Evolutionary conservation across 2,113 vertebrate genomes (phyloP).

Genomic region (Butorides virescens): DNA sequence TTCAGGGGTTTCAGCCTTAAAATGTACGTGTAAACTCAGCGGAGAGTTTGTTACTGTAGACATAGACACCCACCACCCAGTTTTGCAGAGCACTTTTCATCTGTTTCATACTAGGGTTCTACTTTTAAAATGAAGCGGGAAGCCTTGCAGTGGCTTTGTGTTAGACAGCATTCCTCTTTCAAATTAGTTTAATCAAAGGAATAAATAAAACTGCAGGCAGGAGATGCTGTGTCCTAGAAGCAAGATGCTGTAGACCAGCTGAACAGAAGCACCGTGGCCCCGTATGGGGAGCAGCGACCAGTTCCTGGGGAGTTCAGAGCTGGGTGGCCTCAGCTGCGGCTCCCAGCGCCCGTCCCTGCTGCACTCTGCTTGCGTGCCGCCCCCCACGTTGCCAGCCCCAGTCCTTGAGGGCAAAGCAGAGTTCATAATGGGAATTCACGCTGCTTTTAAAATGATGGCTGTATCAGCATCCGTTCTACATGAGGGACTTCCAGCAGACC

Average conservation of each 20-base stretch:
- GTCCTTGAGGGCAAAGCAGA: neutral
- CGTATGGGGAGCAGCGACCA: rapidly evolving
- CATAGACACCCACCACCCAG: neutral
- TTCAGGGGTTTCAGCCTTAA: neutral
- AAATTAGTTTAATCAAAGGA: neutral
- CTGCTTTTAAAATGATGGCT: neutral
- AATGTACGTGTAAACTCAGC: neutral
- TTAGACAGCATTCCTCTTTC: neutral
- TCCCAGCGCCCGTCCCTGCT: rapidly evolving
- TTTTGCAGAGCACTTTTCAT: neutral
- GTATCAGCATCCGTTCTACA: neutral
- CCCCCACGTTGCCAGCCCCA: rapidly evolving
- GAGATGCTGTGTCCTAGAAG: neutral
- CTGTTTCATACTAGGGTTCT: neutral
- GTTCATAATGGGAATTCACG: neutral
- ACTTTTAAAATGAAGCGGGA: neutral
- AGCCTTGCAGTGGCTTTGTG: neutral
- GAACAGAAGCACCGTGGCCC: neutral
- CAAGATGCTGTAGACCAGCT: neutral
- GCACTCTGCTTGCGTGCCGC: rapidly evolving
- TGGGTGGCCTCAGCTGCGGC: neutral
- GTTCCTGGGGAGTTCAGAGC: neutral
- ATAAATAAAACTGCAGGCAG: neutral
- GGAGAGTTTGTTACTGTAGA: neutral
- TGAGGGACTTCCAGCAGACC: neutral